Evolutionary conservation across 2,888 invertebrate genomes (phyloP), one percentile per base, ranked within the genome.

Genomic region (Nymphalis c-album): DNA sequence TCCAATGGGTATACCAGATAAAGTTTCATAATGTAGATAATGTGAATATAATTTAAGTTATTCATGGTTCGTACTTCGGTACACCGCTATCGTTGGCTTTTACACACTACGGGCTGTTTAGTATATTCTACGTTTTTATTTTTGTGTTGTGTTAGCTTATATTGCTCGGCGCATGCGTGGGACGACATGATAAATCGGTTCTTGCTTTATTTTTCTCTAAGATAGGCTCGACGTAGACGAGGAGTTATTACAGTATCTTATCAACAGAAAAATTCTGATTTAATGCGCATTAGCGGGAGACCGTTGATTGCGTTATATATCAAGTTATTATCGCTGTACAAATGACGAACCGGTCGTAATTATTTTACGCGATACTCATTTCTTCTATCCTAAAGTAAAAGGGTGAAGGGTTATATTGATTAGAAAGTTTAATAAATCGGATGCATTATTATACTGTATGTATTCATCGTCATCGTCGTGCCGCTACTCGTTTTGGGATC

Each of bases 11-110:
- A 65, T 62, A 65, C 88, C 91, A 90, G 91, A 91, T 90, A 86
- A 88, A 90, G 92, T 88, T 90, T 89, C 87, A 83, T 84, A 82
- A 83, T 91, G 91, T 91, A 91, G 91, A 91, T 91, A 91, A 89
- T 92, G 91, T 92, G 91, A 91, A 92, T 91, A 91, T 87, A 84
- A 85, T 86, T 57, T 90, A 91, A 90, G 90, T 91, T 90, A 90
- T 90, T 88, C 85, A 83, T 84, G 84, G 85, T 83, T 85, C 84
- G 88, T 85, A 84, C 85, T 79, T 80, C 79, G 80, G 86, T 85
- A 82, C 81, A 80, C 83, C 80, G 83, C 83, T 86, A 89, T 91
- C 91, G 90, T 92, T 92, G 92, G 86, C 90, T 91, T 90, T 92
- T 92, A 91, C 91, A 90, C 85, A 85, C 84, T 85, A 85, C 83